Evolutionary conservation across 1,140 invertebrate genomes (phyloP).

Genomic region (Mylabris phalerata): DNA sequence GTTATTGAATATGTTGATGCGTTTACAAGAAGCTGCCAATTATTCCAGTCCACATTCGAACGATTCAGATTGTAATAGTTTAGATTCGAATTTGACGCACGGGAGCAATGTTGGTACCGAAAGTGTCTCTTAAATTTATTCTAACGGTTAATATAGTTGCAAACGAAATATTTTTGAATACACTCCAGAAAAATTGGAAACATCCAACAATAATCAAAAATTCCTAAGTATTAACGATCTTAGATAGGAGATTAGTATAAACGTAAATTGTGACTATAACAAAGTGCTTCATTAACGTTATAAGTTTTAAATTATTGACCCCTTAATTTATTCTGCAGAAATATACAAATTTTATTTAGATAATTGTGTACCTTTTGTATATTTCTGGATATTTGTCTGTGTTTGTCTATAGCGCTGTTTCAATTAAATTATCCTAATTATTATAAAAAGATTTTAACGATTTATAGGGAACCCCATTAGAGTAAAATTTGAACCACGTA

Average conservation of each 20-base stretch:
- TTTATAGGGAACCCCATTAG: no score
- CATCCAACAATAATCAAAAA: no score
- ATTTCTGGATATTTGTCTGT: conserved; percentile 23
- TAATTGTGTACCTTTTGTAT: conserved; percentile 9
- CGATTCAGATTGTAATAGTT: conserved; percentile 73
- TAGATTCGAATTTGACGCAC: conserved; percentile 64
- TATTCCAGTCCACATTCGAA: conserved; percentile 80
- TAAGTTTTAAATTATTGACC: conserved; percentile 17
- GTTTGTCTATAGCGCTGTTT: not conserved
- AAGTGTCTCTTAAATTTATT: conserved; percentile 30
- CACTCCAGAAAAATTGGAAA: no score
- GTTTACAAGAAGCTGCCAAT: conserved; percentile 89
- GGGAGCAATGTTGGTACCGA: conserved; percentile 53
- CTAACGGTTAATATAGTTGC: no score
- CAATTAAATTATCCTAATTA: no score
- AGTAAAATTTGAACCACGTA: no score
- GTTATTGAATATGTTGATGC: conserved; percentile 87
- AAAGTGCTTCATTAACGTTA: conserved; percentile 24
- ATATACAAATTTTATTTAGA: conserved; percentile 16
- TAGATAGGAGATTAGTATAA: not conserved
- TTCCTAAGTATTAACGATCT: no score
- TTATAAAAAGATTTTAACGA: no score
- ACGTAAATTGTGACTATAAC: conserved; percentile 19
- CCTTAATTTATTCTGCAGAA: conserved; percentile 16
- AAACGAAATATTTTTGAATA: no score